These are phyloP conservation scores for Trachymyrmex cornetzi DNA, from an alignment of 1,140 invertebrate genomes.

Conservation along the genomic window DNA sequence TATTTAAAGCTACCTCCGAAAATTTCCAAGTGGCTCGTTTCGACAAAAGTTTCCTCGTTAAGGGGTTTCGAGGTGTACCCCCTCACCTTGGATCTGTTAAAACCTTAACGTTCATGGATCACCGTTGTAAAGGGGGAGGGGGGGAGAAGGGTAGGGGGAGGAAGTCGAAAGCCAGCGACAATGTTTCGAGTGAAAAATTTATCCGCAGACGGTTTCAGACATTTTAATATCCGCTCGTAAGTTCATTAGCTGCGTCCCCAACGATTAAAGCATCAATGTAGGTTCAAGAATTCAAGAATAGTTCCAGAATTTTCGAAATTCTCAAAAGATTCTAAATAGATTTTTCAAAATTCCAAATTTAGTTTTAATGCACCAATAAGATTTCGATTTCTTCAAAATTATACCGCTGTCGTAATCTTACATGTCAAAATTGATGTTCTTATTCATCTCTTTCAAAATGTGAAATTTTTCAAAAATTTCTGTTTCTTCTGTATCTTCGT, in stretches of 20 bases:
- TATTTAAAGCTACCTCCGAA: conserved; percentile 78
- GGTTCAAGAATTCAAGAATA: no score
- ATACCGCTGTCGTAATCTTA: neutral
- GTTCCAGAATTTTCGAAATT: neutral
- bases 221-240: conserved; percentile 36
- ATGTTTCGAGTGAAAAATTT: conserved; percentile 67
- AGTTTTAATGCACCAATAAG: neutral
- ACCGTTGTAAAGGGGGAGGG: neutral
- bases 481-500: neutral
- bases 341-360: neutral
- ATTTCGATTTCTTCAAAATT: conserved; percentile 13
- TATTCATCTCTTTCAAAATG: neutral
- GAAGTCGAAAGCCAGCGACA: conserved; percentile 7
- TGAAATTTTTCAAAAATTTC: neutral
- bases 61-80: conserved; percentile 56
- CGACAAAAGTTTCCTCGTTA: conserved; percentile 77
- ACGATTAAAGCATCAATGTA: neutral
- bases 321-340: neutral
- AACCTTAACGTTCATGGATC: conserved; percentile 55
- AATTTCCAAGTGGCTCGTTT: conserved; percentile 78
- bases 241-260: conserved; percentile 31
- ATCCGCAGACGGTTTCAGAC: conserved; percentile 20
- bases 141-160: neutral
- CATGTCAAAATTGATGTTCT: neutral
- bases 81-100: conserved; percentile 48